Evolutionary conservation across 2,113 vertebrate genomes (phyloP).

Genomic region (Typhlomys cinereus): DNA sequence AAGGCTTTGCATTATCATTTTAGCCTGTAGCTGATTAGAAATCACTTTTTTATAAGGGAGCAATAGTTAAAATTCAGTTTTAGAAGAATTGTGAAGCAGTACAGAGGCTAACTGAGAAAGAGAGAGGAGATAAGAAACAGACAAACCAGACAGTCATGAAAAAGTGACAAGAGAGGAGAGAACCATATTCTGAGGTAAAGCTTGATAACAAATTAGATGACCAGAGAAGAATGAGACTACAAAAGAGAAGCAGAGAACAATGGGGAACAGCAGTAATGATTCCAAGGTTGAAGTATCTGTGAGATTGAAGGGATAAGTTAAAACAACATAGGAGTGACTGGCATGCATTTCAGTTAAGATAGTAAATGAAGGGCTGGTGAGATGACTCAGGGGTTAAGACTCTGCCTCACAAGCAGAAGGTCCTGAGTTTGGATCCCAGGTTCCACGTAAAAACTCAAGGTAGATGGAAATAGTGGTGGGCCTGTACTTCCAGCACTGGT

Average conservation of each 20-base stretch:
- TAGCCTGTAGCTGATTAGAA: neutral
- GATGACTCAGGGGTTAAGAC: too few relatives aligned
- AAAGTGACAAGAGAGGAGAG: neutral
- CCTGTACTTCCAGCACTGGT: too few relatives aligned
- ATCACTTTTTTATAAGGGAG: neutral
- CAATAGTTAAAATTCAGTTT: slow-evolving; percentile 43
- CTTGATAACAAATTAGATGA: neutral
- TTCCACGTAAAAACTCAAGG: too few relatives aligned
- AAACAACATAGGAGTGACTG: neutral
- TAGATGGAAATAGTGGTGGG: too few relatives aligned
- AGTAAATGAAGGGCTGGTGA: too few relatives aligned
- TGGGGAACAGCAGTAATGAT: neutral
- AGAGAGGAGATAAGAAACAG: neutral
- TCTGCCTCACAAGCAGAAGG: too few relatives aligned
- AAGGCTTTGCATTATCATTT: neutral
- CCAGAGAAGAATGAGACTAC: neutral
- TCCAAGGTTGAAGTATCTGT: neutral
- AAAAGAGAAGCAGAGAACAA: neutral
- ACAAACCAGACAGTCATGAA: neutral
- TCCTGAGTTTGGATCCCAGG: too few relatives aligned
- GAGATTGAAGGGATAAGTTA: neutral
- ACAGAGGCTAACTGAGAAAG: neutral
- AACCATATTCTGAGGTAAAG: neutral
- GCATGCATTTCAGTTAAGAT: too few relatives aligned
- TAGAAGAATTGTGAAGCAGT: neutral